phyloP scores from a whole-genome alignment of 1,140 invertebrate genomes.

The Choristoneura fumiferana region DNA sequence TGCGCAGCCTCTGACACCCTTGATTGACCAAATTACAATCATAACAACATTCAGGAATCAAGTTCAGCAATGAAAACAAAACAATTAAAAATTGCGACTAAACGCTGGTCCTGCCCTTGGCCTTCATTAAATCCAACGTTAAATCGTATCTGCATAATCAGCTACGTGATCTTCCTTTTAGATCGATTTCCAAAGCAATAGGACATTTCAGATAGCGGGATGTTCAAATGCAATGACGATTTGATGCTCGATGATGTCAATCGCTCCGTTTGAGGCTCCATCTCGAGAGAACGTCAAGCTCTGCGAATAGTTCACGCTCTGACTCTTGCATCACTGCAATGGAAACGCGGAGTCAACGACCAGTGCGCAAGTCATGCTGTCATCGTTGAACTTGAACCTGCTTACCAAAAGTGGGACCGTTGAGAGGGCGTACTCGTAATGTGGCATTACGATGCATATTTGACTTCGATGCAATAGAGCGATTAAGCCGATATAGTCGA shows the following conservation, averaged over 20 bases:
- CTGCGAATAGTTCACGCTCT: constrained; percentile 52
- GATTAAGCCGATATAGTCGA: too few species aligned
- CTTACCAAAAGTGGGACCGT: constrained; percentile 5
- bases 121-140: not conserved
- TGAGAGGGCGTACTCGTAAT: constrained; percentile 22
- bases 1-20: not conserved
- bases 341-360: constrained; percentile 54
- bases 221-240: too few species aligned
- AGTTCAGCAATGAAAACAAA: too few species aligned
- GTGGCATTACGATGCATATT: constrained; percentile 18
- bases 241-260: not conserved
- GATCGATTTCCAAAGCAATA: too few species aligned
- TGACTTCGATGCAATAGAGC: too few species aligned
- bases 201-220: too few species aligned
- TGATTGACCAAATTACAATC: constrained; percentile 1
- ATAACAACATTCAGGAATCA: too few species aligned
- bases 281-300: constrained; percentile 27
- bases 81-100: too few species aligned
- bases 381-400: constrained; percentile 36
- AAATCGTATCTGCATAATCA: too few species aligned
- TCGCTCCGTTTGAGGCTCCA: not conserved
- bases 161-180: too few species aligned
- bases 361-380: constrained; percentile 46
- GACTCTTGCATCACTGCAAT: constrained; percentile 54
- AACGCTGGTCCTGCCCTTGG: not conserved